A percentile compares a stretch with the other conserved stretches of the same genome.
These are phyloP conservation scores for Petrocephalus sullivani DNA, from an alignment of 2,797 vertebrate species.

Conservation along the genomic window DNA sequence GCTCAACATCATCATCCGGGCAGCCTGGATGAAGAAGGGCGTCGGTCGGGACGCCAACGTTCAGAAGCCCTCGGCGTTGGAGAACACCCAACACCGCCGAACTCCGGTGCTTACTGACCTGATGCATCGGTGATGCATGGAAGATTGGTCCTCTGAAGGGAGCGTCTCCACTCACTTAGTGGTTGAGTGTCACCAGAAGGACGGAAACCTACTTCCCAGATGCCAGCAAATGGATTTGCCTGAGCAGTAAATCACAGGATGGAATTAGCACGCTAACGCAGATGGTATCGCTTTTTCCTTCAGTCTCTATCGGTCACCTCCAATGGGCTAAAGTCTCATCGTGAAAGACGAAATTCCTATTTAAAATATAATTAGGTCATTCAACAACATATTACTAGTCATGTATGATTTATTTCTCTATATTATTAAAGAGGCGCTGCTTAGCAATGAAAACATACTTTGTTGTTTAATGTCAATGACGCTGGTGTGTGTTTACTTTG, in stretches of 20 bases:
- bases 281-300: neutral
- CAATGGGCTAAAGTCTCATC: neutral
- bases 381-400: neutral
- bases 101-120: slow-evolving; percentile 55
- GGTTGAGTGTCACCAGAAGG: slow-evolving; percentile 50
- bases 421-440: neutral
- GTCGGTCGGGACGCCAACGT: slow-evolving; percentile 22
- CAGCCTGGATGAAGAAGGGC: slow-evolving; percentile 56
- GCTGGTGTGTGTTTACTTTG: neutral
- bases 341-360: slow-evolving; percentile 9
- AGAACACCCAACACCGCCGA: neutral
- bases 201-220: slow-evolving; percentile 45
- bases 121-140: slow-evolving; percentile 57
- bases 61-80: neutral
- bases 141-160: slow-evolving; percentile 60
- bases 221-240: slow-evolving; percentile 47
- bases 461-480: neutral
- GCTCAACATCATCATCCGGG: slow-evolving; percentile 43
- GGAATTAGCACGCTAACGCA: slow-evolving; percentile 11
- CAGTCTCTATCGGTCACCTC: neutral
- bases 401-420: slow-evolving; percentile 1
- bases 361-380: slow-evolving; percentile 5
- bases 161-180: slow-evolving; percentile 59
- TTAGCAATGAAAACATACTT: neutral
- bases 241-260: slow-evolving; percentile 43